Evolutionary conservation across 2,113 vertebrate species (phyloP), one percentile per base, ranked within the genome.

Genomic region (Gobius niger): DNA sequence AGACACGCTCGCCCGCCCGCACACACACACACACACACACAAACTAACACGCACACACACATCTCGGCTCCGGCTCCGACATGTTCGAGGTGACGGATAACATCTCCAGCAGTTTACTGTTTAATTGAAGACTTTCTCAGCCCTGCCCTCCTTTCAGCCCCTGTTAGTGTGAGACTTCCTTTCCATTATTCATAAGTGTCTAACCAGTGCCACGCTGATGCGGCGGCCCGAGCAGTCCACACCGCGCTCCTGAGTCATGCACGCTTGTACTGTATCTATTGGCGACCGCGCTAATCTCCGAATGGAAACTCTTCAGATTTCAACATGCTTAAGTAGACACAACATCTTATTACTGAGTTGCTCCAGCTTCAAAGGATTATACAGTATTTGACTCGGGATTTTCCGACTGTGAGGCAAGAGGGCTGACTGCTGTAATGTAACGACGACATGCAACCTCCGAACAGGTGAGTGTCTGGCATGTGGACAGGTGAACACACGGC

Each of bases 51-150:
- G 51, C 18, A 44, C 44, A 65, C 7, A 19, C 2, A 51, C 51
- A 63, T 4, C 7, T 50, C 53, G 52, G 34, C 12, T 56, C 76
- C 65, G 12, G 81, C 50, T 50, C 44, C 41, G 15, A 70, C 73
- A 46, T 64, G 67, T 52, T 70, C 69, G 49, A 24, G 67, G 59
- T 44, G 73, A 46, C n/a, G 51, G n/a, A n/a, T 15, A 14, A 47
- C 10, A 40, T 47, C 61, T 19, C 42, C 42, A 1, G n/a, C 44
- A 42, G 13, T 41, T 60, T 60, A 44, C 40, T 44, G 15, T 60
- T 60, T 60, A 60, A 60, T 60, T 60, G 57, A 44, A 60, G 34
- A 60, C 14, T 60, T 60, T 42, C 13, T n/a, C 14, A 42, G 7
- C 40, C 57, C 34, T 13, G 15, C 57, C 57, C 57, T 5, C 57